phyloP scores from a whole-genome alignment of 2,888 invertebrate species.

The Oscheius sp. region DNA sequence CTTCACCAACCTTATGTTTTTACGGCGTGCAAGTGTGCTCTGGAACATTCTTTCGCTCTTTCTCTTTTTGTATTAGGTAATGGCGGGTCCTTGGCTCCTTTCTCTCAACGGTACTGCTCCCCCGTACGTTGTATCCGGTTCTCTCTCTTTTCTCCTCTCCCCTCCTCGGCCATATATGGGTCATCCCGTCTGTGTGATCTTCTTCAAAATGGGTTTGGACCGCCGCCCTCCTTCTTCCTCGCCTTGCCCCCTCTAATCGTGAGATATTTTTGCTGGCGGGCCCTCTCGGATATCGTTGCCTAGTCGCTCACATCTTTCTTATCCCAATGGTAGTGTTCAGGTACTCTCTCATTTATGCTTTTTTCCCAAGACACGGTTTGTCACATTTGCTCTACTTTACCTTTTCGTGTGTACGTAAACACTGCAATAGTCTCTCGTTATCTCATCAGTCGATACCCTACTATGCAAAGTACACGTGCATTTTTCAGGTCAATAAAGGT shows the following conservation, averaged over 20 bases:
- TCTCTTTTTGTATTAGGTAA: slow-evolving; percentile 19
- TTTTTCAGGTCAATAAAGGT: slow-evolving; percentile 36
- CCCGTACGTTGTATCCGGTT: slow-evolving; percentile 37
- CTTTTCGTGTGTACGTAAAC: neutral
- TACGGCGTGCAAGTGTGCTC: slow-evolving; percentile 39
- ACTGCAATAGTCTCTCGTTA: slow-evolving; percentile 30
- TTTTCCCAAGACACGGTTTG: slow-evolving; percentile 34
- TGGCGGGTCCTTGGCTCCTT: slow-evolving; percentile 19
- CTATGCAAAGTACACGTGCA: slow-evolving; percentile 33
- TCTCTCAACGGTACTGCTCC: slow-evolving; percentile 27
- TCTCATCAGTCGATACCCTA: slow-evolving; percentile 16
- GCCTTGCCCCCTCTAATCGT: slow-evolving; percentile 23
- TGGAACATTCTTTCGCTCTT: slow-evolving; percentile 18
- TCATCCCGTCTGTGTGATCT: slow-evolving; percentile 28
- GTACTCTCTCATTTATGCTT: slow-evolving; percentile 18
- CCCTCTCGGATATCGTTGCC: slow-evolving; percentile 34
- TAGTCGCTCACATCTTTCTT: slow-evolving; percentile 38
- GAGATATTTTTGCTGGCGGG: slow-evolving; percentile 19
- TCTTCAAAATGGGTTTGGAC: slow-evolving; percentile 29
- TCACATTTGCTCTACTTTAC: slow-evolving; percentile 30
- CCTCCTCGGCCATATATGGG: slow-evolving; percentile 27
- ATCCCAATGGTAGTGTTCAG: slow-evolving; percentile 33
- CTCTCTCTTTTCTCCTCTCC: slow-evolving; percentile 14
- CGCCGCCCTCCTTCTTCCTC: slow-evolving; percentile 14
- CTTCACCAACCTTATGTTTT: slow-evolving; percentile 24